phyloP scores from a whole-genome alignment of 2,113 vertebrate genomes.

The Pyrgilauda ruficollis region DNA sequence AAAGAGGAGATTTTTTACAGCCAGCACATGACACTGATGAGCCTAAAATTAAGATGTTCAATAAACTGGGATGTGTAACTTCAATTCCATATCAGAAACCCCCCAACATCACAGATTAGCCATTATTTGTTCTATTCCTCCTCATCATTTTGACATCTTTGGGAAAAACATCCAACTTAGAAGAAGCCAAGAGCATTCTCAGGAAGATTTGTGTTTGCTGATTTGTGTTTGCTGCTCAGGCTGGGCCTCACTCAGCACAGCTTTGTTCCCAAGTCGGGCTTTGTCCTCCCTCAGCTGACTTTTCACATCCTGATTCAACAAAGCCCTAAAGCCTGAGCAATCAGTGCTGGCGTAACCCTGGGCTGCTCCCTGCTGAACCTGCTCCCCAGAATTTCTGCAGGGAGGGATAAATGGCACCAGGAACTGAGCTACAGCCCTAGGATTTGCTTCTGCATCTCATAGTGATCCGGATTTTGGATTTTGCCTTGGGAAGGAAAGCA shows the following conservation, averaged over 20 bases:
- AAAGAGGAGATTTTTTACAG: not conserved
- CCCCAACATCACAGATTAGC: not conserved
- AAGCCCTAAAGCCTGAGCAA: constrained; percentile 8
- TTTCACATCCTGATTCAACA: constrained; percentile 33
- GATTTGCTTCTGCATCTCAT: not conserved
- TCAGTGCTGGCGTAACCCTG: not conserved
- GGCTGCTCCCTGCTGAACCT: not conserved
- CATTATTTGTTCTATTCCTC: not conserved
- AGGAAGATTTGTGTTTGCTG: not conserved
- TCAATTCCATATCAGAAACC: fast-evolving
- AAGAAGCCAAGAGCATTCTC: not conserved
- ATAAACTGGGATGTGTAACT: not conserved
- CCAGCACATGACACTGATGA: not conserved
- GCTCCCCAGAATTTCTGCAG: not conserved
- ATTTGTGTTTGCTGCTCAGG: not conserved
- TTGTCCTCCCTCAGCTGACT: not conserved
- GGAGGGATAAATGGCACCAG: not conserved
- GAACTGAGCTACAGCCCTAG: not conserved
- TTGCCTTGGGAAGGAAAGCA: not conserved
- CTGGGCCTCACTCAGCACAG: not conserved
- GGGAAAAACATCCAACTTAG: not conserved
- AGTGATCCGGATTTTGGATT: fast-evolving
- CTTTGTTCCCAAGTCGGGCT: not conserved
- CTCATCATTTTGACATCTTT: not conserved
- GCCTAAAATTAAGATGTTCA: not conserved